Evolutionary conservation across 2,888 invertebrate species (phyloP), one percentile per base, ranked within the genome.

Genomic region (Molanna angustata): DNA sequence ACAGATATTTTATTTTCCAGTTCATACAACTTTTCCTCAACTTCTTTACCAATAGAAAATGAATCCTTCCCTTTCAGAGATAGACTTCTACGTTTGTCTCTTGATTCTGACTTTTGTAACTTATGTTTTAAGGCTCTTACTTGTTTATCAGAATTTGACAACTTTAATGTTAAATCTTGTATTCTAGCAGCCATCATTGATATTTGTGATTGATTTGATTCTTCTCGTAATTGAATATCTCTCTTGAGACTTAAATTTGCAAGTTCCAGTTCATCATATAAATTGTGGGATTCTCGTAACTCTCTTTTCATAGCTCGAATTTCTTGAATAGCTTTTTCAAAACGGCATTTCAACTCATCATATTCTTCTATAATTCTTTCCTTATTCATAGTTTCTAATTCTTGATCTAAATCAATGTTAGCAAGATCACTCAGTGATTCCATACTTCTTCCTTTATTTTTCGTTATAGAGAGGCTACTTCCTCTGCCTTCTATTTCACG

Each of bases 11-110:
- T 90, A 44, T 80, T 84, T 71, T 91, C 90, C 54, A 91, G 69
- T 66, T 90, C 88, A n/a, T 80, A 80, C 40, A 92, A 76, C 67
- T 92, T 92, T 58, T 88, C 87, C 68, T 93, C 93, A 14, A 93
- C 81, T 68, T 91, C 90, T 67, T 89, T 90, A 11, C 88, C 85
- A 40, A 90, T 80, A 6, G 86, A 85, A 61, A 90, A 80, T 21
- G 88, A 88, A 67, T 91, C 90, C 60, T 87, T 80, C 4, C 90
- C 90, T 69, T 92, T 92, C 37, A 94, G 72, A 0, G 91, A 91
- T 17, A 91, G 73, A 31, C 91, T 90, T 57, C 92, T 78, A 59
- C 92, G 75, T 62, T 91, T 88, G 63, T 88, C 88, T 62, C 86
- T 78, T 0, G 83, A 83, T 64, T 91, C 91, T 0, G 84, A 79